phyloP scores from a whole-genome alignment of 2,797 vertebrate species.

The Myripristis jacobus region DNA sequence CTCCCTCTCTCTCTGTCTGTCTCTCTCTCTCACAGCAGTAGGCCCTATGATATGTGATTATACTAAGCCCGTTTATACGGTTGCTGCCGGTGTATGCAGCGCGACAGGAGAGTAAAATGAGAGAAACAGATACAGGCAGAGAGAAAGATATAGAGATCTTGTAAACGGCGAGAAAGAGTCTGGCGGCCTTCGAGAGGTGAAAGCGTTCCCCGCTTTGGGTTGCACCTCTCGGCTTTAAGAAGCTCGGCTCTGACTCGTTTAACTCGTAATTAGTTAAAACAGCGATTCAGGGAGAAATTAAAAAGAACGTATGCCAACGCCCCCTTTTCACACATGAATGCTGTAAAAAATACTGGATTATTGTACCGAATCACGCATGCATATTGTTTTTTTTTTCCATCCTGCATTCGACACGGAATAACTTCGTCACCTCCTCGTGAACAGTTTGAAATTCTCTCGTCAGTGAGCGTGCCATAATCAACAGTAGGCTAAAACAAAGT shows the following conservation, averaged over 20 bases:
- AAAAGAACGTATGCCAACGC: too few species aligned
- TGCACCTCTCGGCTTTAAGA: constrained; percentile 9
- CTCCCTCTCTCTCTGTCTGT: background rate
- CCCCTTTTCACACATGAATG: too few species aligned
- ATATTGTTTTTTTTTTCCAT: too few species aligned
- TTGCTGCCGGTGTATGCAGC: background rate
- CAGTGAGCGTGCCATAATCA: too few species aligned
- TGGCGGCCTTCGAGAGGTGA: constrained; percentile 27
- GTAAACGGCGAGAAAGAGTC: background rate
- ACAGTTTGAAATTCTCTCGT: too few species aligned
- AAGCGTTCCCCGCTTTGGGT: constrained; percentile 5
- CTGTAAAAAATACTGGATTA: too few species aligned
- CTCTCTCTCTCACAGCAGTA: background rate
- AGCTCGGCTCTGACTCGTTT: constrained; percentile 22
- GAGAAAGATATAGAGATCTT: background rate
- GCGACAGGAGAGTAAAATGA: background rate
- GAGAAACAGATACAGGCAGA: background rate
- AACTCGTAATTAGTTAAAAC: constrained; percentile 17
- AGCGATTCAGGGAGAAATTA: background rate
- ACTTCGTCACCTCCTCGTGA: too few species aligned
- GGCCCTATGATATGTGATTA: background rate
- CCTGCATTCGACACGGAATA: too few species aligned
- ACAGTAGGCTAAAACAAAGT: too few species aligned
- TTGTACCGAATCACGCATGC: too few species aligned
- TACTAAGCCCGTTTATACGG: background rate